Evolutionary conservation across 2,888 invertebrate genomes (phyloP).

Genomic region (Heteromyza rotundicornis): DNA sequence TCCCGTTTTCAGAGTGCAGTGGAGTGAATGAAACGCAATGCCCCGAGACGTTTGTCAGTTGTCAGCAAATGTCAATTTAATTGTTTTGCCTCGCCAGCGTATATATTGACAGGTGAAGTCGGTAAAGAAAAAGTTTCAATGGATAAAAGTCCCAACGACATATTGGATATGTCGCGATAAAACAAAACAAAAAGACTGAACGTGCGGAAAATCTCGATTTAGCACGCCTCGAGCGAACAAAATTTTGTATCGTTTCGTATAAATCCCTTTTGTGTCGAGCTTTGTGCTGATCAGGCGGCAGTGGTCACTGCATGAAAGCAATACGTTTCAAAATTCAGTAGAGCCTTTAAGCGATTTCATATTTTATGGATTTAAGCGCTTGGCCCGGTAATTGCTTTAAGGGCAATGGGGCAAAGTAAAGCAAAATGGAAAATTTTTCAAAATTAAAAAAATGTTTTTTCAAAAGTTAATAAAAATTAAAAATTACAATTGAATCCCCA

Average conservation of each 20-base stretch:
- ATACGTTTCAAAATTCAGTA: no score
- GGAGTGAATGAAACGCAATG: neutral
- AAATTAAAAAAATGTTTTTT: no score
- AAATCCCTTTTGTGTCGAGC: neutral
- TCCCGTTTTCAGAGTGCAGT: neutral
- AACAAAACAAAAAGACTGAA: no score
- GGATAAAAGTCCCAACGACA: neutral
- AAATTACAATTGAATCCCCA: no score
- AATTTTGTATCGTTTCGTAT: no score
- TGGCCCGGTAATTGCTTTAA: conserved; percentile 12
- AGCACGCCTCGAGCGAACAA: no score
- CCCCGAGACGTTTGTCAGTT: conserved; percentile 24
- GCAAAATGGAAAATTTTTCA: no score
- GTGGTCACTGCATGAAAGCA: neutral
- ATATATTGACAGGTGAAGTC: conserved; percentile 28
- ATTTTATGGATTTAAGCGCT: conserved; percentile 18
- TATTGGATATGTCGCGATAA: no score
- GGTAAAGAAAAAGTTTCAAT: neutral
- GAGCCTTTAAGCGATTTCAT: conserved; percentile 7
- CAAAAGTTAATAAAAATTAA: no score
- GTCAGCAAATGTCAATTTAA: conserved; percentile 39
- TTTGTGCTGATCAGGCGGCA: neutral
- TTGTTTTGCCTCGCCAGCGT: conserved; percentile 31
- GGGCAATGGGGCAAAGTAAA: conserved; percentile 3
- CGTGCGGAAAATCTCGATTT: conserved; percentile 4